Evolutionary conservation across 2,888 invertebrate genomes (phyloP), one percentile per base, ranked within the genome.

Genomic region (Ormyrus labotus): DNA sequence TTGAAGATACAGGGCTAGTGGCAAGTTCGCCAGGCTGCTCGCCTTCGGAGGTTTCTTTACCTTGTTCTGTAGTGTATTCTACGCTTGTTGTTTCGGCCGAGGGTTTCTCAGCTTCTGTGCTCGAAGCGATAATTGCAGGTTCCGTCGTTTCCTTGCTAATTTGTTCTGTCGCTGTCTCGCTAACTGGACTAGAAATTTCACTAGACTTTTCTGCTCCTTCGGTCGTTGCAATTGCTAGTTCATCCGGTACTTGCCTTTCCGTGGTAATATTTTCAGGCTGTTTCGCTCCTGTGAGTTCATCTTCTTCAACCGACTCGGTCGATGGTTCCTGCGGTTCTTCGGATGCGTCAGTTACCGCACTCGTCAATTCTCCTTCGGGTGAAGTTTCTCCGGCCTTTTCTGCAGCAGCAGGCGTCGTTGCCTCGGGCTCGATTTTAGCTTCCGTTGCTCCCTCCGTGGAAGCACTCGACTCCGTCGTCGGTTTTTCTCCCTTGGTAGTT

Each of bases 131-230:
- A 50, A 55, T 11, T n/a, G 19, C 34, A 51, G 67, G 10, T 61
- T 78, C 71, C 11, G 60, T 53, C 11, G n/a, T 19, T 11, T 70
- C 74, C n/a, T 69, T 70, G 10, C 34, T 65, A 65, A 53, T 61
- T 47, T n/a, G 65, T 69, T 73, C 34, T 5, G 67, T 71, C 57
- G 67, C 67, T 63, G 71, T 70, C 69, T 75, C 71, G 63, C 67
- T 77, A 70, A 69, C 69, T 77, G 73, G 80, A 82, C 80, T 82
- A 80, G 82, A 82, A 55, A 47, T 61, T 74, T 80, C 82, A 82
- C 79, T 82, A 79, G 82, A 73, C 74, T 77, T 80, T 65, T 82
- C 80, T 61, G 10, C 63, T 65, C 13, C 83, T 82, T 84, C 84
- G 67, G 78, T 81, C 50, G 67, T 55, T 64, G 61, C 64, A 19